Evolutionary conservation across 2,888 invertebrate species (phyloP), one percentile per base, ranked within the genome.

Genomic region (Dioctria linearis): DNA sequence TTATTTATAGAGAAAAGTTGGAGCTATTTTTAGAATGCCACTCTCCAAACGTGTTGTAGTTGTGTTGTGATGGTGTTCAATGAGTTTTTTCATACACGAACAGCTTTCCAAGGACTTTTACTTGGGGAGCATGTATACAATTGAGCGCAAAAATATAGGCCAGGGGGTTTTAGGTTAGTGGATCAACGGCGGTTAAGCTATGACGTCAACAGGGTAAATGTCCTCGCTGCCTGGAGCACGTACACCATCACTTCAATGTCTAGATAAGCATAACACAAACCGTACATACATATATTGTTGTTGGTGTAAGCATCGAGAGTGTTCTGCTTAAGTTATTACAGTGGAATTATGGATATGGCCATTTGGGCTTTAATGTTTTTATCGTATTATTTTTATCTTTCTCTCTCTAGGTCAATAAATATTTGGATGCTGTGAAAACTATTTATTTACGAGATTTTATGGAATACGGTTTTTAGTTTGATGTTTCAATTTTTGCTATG

Each of bases 201-300:
- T 85, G 85, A 85, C 85, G 85, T 85, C 85, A 85, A 81, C 83
- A 84, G 83, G 85, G 85, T 85, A 85, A 85, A 85, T 84, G 85
- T 84, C 85, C 85, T 84, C 84, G 82, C 73, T 83, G 51, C 51
- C 81, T 83, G 82, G 81, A 82, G 81, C 81, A 84, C 83, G 82
- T 83, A 83, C 81, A 82, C 80, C 82, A 83, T 39, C 51, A 75
- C 9, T 25, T n/a, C 39, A 37, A 13, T 54, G 11, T 40, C 11
- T 71, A 39, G 3, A 73, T 3, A 80, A 80, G 82, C 80, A 81
- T 82, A 71, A 78, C 80, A 75, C 80, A 81, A 79, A 73, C 76
- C 76, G n/a, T 57, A 11, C 25, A 25, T 25, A 11, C 25, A 25
- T 25, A 25, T 25, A 25, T 25, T 1, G 25, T 25, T 25, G 25